A percentile compares a stretch with the other conserved stretches of the same genome.
Conservation (phyloP, 1,140 invertebrate species). For the Patella vulgata region DNA sequence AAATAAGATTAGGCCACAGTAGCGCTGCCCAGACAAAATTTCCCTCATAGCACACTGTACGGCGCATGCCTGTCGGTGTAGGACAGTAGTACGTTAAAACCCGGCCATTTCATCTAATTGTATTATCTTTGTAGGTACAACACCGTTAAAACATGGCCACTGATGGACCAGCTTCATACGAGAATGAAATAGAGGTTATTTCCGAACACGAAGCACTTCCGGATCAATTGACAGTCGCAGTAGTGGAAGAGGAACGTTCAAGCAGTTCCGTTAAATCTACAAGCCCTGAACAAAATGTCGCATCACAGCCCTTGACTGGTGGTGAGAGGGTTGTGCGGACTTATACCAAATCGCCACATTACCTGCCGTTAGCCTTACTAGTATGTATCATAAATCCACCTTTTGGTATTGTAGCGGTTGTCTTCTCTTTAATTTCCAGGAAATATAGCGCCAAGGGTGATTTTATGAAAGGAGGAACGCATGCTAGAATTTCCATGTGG, state of each 20-base stretch:
- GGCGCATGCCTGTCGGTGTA: too few species aligned
- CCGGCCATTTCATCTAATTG: too few species aligned
- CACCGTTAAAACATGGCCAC: too few species aligned
- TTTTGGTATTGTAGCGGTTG: slow-evolving; percentile 11
- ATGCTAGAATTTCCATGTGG: slow-evolving; percentile 19
- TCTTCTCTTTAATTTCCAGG: slow-evolving; percentile 17
- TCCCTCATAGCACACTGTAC: too few species aligned
- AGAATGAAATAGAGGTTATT: slow-evolving; percentile 1
- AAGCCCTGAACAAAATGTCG: slow-evolving; percentile 12
- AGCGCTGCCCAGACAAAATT: too few species aligned
- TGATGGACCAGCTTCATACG: too few species aligned
- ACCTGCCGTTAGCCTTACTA: slow-evolving; percentile 25
- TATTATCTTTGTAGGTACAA: too few species aligned
- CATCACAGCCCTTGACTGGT: slow-evolving; percentile 20
- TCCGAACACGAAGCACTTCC: slow-evolving; percentile 1
- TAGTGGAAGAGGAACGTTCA: slow-evolving; percentile 8
- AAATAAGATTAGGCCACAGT: too few species aligned
- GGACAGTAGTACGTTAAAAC: too few species aligned
- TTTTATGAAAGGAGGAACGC: neutral
- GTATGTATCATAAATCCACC: slow-evolving; percentile 15
- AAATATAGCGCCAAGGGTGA: slow-evolving; percentile 5
- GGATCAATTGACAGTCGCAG: slow-evolving; percentile 12
- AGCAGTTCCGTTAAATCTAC: slow-evolving; percentile 8
- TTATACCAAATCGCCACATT: slow-evolving; percentile 23
- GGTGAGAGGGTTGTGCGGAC: slow-evolving; percentile 13